Conservation (phyloP, 2,888 invertebrate species). For the Drosophila merina region DNA sequence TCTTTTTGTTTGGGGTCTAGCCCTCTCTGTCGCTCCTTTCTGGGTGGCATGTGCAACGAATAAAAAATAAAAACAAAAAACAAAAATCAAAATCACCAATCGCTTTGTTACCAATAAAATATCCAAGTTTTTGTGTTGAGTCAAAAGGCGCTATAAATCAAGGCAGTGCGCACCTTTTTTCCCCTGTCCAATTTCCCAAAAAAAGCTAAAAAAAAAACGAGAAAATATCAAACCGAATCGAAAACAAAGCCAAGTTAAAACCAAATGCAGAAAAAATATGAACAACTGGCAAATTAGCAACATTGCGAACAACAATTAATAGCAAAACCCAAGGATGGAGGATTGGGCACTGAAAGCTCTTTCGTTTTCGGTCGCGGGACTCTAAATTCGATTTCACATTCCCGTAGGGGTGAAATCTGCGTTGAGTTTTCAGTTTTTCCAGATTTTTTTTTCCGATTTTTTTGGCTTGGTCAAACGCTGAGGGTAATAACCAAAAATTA, state of each 20-base stretch:
- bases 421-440: conserved; percentile 49
- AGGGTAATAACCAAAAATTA: conserved; percentile 80
- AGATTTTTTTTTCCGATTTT: conserved; percentile 9
- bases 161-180: conserved; percentile 68
- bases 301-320: conserved; percentile 75
- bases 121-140: conserved; percentile 73
- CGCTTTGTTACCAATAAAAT: conserved; percentile 70
- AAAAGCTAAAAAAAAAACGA: conserved; percentile 1
- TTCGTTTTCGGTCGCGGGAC: conserved; percentile 38
- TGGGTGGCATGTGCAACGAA: conserved; percentile 72
- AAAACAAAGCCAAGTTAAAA: conserved; percentile 15
- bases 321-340: conserved; percentile 48
- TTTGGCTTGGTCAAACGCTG: conserved; percentile 59
- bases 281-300: conserved; percentile 66
- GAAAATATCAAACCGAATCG: conserved; percentile 1
- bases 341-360: conserved; percentile 8
- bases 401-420: conserved; percentile 80
- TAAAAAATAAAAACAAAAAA: conserved; percentile 17
- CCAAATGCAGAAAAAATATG: conserved; percentile 30
- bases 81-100: conserved; percentile 11
- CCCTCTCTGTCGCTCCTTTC: conserved; percentile 61
- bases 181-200: conserved; percentile 18
- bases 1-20: conserved; percentile 35
- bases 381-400: conserved; percentile 78
- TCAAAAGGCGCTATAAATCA: conserved; percentile 77